Evolutionary conservation across 1,140 invertebrate species (phyloP).

Genomic region (Ips typographus): DNA sequence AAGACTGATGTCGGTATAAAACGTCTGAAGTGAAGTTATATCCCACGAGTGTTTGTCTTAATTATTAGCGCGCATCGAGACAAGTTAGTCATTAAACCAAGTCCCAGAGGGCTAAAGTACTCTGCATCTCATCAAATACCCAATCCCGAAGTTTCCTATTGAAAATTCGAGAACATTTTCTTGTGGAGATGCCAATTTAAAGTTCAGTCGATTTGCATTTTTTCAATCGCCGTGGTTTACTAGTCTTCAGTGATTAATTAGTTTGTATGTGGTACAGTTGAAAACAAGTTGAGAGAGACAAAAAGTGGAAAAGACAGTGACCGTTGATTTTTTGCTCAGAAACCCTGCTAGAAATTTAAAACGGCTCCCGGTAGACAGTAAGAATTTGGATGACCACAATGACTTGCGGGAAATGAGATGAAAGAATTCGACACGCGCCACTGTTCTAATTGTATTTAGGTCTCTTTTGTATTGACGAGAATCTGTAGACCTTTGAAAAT

Average conservation of each 20-base stretch:
- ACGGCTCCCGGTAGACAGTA: neutral
- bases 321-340: neutral
- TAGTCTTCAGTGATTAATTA: too few relatives aligned
- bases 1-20: constrained; percentile 32
- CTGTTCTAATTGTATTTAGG: constrained; percentile 31
- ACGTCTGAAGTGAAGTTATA: constrained; percentile 38
- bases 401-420: constrained; percentile 29
- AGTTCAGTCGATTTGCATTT: constrained; percentile 17
- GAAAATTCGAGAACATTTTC: constrained; percentile 29
- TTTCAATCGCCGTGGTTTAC: constrained; percentile 9
- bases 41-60: constrained; percentile 52
- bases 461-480: constrained; percentile 27
- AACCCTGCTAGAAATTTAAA: constrained; percentile 6
- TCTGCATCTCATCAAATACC: constrained; percentile 50
- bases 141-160: constrained; percentile 46
- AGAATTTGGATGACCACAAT: constrained; percentile 31
- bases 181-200: constrained; percentile 23
- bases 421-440: constrained; percentile 33
- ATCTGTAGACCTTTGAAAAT: constrained; percentile 17
- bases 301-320: neutral
- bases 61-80: constrained; percentile 49
- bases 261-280: too few relatives aligned
- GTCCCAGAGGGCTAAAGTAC: constrained; percentile 44
- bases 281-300: too few relatives aligned
- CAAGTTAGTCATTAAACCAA: constrained; percentile 51